These are phyloP conservation scores for Piezodorus guildinii DNA, from an alignment of 1,140 invertebrate species.

Conservation along the genomic window DNA sequence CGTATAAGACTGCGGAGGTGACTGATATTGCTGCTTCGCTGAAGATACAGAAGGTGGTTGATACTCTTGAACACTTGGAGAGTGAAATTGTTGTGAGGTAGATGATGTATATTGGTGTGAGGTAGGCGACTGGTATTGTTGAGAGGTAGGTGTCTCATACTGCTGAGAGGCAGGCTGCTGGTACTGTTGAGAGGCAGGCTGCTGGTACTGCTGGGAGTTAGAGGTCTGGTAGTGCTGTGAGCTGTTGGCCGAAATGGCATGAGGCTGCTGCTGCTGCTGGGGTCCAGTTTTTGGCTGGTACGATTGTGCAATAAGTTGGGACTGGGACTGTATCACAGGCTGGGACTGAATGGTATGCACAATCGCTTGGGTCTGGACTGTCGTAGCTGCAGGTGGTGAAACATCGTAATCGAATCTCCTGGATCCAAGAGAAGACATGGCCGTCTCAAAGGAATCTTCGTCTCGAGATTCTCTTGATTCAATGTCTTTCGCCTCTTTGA, in stretches of 20 bases:
- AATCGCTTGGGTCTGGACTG: conserved; percentile 1
- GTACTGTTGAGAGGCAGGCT: not conserved
- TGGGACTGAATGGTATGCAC: conserved; percentile 12
- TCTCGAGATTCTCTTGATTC: conserved; percentile 44
- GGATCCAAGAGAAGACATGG: conserved; percentile 41
- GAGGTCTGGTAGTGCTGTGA: not conserved
- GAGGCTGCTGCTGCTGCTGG: not conserved
- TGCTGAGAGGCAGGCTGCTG: not conserved
- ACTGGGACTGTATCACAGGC: conserved; percentile 14
- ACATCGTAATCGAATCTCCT: conserved; percentile 27
- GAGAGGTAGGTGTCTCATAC: not conserved
- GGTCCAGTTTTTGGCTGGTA: conserved; percentile 1
- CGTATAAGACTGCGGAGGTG: not conserved
- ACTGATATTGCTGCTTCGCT: not conserved
- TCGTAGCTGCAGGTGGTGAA: not conserved
- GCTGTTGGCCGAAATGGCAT: not conserved
- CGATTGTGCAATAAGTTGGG: conserved; percentile 15
- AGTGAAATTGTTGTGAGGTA: not conserved
- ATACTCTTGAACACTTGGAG: not conserved
- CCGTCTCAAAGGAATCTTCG: conserved; percentile 48
- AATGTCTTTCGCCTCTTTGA: conserved; percentile 36
- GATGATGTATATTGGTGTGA: not conserved
- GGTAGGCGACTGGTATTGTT: not conserved
- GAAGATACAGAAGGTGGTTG: not conserved
- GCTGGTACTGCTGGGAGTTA: not conserved